A percentile compares a stretch with the other conserved stretches of the same genome.
Evolutionary conservation across 1,140 invertebrate genomes (phyloP).

Genomic region (Globodera rostochiensis): DNA sequence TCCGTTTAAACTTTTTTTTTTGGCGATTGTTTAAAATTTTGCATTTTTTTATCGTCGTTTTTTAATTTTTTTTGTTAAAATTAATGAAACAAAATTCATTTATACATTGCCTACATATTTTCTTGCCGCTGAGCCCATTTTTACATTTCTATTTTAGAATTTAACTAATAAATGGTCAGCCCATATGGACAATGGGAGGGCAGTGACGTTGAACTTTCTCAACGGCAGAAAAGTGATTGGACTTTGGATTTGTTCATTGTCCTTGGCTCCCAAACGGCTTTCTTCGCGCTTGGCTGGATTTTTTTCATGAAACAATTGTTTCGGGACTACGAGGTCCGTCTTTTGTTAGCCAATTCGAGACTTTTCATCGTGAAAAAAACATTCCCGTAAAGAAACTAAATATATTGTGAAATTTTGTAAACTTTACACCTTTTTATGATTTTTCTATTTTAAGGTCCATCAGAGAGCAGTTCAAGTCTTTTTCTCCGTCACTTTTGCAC

Average conservation of each 20-base stretch:
- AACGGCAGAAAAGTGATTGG: conserved; percentile 4
- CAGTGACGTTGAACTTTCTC: not conserved
- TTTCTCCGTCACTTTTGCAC: conserved; percentile 92
- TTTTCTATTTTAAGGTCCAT: conserved; percentile 28
- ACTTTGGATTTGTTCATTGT: conserved; percentile 41
- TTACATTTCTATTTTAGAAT: no score
- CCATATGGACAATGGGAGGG: not conserved
- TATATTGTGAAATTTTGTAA: not conserved
- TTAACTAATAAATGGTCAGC: not conserved
- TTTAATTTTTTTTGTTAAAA: no score
- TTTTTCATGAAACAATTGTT: conserved; percentile 98
- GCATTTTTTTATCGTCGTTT: no score
- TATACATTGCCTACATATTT: no score
- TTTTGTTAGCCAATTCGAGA: not conserved
- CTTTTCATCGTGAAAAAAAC: not conserved
- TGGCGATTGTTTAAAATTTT: no score
- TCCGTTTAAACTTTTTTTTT: no score
- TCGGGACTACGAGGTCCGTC: conserved; percentile 84
- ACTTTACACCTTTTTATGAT: conserved; percentile 1
- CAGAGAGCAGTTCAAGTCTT: conserved; percentile 75
- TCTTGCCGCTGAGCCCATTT: no score
- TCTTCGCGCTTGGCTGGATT: conserved; percentile 94
- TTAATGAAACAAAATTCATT: no score
- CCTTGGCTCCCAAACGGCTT: conserved; percentile 75
- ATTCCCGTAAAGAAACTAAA: not conserved